These are phyloP conservation scores for Enteromius paludinosus DNA, from an alignment of 2,797 vertebrate species.

Conservation along the genomic window DNA sequence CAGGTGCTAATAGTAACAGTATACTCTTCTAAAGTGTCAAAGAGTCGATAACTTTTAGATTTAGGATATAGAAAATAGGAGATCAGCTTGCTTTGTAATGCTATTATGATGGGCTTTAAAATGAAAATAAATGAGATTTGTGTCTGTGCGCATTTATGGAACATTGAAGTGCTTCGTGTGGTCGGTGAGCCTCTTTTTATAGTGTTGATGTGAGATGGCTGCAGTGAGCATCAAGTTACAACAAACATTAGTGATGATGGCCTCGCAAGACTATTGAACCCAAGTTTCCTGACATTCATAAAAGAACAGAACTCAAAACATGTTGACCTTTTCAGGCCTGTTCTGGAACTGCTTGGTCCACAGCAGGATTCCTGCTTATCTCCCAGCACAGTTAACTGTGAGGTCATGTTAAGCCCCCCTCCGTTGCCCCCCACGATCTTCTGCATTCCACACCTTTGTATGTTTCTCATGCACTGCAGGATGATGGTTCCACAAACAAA, in stretches of 20 bases:
- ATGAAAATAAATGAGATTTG: constrained; percentile 21
- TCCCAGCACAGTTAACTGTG: constrained; percentile 15
- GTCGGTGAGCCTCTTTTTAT: constrained; percentile 25
- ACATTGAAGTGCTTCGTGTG: constrained; percentile 4
- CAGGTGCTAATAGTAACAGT: background rate
- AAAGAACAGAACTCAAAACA: constrained; percentile 17
- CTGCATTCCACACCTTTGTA: constrained; percentile 39
- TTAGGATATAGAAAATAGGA: background rate
- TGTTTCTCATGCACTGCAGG: constrained; percentile 36
- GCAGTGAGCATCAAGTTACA: constrained; percentile 26
- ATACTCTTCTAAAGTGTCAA: background rate
- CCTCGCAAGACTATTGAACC: constrained; percentile 1
- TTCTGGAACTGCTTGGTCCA: constrained; percentile 21
- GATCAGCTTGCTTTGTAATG: background rate
- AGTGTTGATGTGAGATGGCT: background rate
- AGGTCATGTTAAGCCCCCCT: constrained; percentile 18
- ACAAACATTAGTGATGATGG: constrained; percentile 25
- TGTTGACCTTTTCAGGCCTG: constrained; percentile 16
- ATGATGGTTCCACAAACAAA: constrained; percentile 45
- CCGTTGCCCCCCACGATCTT: constrained; percentile 33
- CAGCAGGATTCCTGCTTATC: constrained; percentile 37
- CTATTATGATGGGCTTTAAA: constrained; percentile 8
- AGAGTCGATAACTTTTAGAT: background rate
- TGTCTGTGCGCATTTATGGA: constrained; percentile 6
- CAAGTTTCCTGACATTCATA: constrained; percentile 13